Evolutionary conservation across 1,140 invertebrate species (phyloP), one percentile per base, ranked within the genome.

Genomic region (Pseudomyrmex gracilis): DNA sequence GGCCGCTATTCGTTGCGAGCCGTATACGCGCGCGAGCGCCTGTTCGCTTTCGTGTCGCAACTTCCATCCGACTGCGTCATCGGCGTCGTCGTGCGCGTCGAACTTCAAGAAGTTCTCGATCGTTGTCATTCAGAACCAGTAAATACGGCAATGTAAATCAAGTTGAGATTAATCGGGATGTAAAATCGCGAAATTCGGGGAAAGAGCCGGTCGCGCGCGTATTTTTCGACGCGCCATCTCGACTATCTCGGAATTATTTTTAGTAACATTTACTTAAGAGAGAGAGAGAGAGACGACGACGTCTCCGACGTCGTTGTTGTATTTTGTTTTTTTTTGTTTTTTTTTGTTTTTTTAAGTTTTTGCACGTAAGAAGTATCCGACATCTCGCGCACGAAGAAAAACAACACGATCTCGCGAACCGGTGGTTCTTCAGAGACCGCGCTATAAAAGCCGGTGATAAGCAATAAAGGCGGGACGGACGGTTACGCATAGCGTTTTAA

Each of bases 31-130:
- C 34, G 34, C 34, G 34, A 22, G 68, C 61, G 68, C 61, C 60
- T 55, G 80, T 2, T 20, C 49, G 60, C 22, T 58, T 58, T 80
- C 63, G 83, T 88, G 87, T 88, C 87, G 87, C 87, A 88, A 88
- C 87, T 85, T 88, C 84, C 84, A 90, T 85, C 55, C 73, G 87
- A 88, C 88, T 71, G 67, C 82, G 73, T 88, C 87, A 85, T 85
- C 87, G 67, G 53, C 34, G 34, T 84, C n/a, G n/a, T n/a, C 49
- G 61, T 34, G 70, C 73, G 63, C 51, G 57, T 84, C 63, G 24
- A 20, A 24, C 78, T 63, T 82, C 9, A 61, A 82, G 58, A 82
- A 63, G 47, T 24, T 34, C 34, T 67, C 51, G 57, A 53, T 64
- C 73, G 51, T 67, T 22, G 53, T n/a, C 34, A 13, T 2, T 80